Conservation (phyloP, 2,888 invertebrate genomes). For the Lycaena phlaeas region DNA sequence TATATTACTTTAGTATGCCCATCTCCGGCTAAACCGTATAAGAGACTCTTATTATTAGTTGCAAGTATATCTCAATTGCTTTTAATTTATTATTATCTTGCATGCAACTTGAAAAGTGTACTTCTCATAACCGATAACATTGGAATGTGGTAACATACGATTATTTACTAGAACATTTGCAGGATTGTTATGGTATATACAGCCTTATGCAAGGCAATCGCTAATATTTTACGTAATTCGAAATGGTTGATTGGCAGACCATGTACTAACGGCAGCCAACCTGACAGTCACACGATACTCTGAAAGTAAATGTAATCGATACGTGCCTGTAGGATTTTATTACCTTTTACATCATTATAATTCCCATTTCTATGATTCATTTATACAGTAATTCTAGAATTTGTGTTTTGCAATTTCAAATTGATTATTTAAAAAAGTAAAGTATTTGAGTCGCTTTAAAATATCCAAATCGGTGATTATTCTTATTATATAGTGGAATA, state of each 20-base stretch:
- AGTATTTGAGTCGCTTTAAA: too few species aligned
- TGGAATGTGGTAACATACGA: not conserved
- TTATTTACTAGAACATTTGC: not conserved
- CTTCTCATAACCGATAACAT: not conserved
- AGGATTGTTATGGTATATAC: slow-evolving; percentile 1
- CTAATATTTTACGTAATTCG: slow-evolving; percentile 33
- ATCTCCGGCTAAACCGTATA: too few species aligned
- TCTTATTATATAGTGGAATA: too few species aligned
- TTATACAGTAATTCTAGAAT: too few species aligned
- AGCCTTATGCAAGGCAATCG: not conserved
- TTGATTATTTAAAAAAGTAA: too few species aligned
- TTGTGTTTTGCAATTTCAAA: too few species aligned
- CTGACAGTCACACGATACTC: slow-evolving; percentile 51
- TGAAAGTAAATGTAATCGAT: slow-evolving; percentile 30
- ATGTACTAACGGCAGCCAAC: slow-evolving; percentile 58
- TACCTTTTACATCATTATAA: slow-evolving; percentile 10
- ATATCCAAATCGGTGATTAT: too few species aligned
- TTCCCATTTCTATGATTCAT: not conserved
- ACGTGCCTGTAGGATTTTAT: slow-evolving; percentile 15
- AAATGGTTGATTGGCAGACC: slow-evolving; percentile 51
- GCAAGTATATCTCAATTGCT: not conserved
- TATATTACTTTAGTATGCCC: too few species aligned
- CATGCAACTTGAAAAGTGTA: not conserved
- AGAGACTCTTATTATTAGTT: too few species aligned
- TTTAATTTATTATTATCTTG: not conserved